A percentile compares a stretch with the other conserved stretches of the same genome.
phyloP scores from a whole-genome alignment of 2,888 invertebrate species.

The Idaea straminata region DNA sequence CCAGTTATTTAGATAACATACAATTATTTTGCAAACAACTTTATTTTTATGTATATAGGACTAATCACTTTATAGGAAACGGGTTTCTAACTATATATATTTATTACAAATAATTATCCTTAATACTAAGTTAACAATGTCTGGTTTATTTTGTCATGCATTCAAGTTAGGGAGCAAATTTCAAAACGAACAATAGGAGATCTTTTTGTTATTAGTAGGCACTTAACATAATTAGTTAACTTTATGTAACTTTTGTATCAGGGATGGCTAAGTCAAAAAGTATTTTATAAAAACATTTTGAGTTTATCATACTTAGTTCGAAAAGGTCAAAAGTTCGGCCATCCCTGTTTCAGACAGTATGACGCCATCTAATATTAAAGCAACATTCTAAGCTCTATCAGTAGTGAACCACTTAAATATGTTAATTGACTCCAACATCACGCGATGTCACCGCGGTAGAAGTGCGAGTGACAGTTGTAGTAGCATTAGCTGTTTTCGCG shows the following conservation, averaged over 20 bases:
- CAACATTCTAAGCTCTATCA: background rate
- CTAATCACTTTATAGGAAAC: background rate
- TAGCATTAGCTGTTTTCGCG: conserved; percentile 60
- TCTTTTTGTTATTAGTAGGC: conserved; percentile 5
- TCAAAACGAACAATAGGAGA: conserved; percentile 18
- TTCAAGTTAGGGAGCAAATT: conserved; percentile 6
- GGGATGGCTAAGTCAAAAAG: no score
- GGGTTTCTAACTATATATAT: background rate
- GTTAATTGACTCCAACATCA: conserved; percentile 67
- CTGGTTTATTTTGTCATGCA: background rate
- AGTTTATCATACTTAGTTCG: background rate
- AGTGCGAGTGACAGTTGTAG: conserved; percentile 57
- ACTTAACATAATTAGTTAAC: background rate
- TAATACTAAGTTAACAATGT: background rate
- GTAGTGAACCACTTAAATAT: background rate
- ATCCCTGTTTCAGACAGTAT: background rate
- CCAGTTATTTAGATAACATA: background rate
- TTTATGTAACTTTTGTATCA: background rate
- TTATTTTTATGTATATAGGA: background rate
- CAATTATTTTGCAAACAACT: background rate
- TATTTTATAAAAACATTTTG: no score
- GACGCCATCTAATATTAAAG: background rate
- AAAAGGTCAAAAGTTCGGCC: background rate
- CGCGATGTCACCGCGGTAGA: conserved; percentile 66
- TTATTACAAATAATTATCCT: background rate